Base-by-base conservation (phyloP, 2,113 vertebrate species). In the Rallus limicola region DNA sequence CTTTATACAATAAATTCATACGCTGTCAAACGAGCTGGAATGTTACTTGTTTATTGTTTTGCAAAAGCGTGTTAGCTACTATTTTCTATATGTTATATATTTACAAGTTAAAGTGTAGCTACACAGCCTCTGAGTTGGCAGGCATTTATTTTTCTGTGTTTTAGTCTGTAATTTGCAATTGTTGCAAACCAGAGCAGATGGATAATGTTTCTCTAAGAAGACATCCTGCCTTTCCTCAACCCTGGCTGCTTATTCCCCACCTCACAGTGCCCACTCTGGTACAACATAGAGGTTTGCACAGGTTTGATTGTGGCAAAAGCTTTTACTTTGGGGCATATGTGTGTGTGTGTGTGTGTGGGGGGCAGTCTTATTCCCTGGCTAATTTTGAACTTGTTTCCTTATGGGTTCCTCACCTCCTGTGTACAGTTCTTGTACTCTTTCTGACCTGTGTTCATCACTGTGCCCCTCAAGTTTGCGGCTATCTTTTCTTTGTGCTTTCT, bases 111-210 rank as follows among this genome's bases (percentile, higher is more conserved):
- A 86, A 46, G 4, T 33, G 21, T 55, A 69, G 12, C 16, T 70
- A 2, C 0, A 0, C n/a, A 40, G 36, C 4, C 28, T 86, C 55
- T 78, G 0, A 3, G 46, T 33, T 8, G 19, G 25, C 38, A 24
- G 34, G 25, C 42, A 59, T 90, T 75, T 4, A 7, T 88, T 79
- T 18, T 93, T 64, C 29, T 9, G 5, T 2, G 2, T 48, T 74
- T 74, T 59, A 38, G 55, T 5, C 31, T 82, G 55, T 67, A 53
- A 52, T 60, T 48, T 7, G 2, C 34, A 52, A 6, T 67, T 23
- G 5, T 11, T 91, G n/a, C 28, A 87, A 82, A 34, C 14, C 28
- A 38, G 26, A 23, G 12, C 36, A 44, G 24, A 13, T 69, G 31
- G 13, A 14, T 13, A 42, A 0, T 65, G 33, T 60, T 64, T 3